Evolutionary conservation across 2,888 invertebrate genomes (phyloP), one percentile per base, ranked within the genome.

Genomic region (Orthosia cruda): DNA sequence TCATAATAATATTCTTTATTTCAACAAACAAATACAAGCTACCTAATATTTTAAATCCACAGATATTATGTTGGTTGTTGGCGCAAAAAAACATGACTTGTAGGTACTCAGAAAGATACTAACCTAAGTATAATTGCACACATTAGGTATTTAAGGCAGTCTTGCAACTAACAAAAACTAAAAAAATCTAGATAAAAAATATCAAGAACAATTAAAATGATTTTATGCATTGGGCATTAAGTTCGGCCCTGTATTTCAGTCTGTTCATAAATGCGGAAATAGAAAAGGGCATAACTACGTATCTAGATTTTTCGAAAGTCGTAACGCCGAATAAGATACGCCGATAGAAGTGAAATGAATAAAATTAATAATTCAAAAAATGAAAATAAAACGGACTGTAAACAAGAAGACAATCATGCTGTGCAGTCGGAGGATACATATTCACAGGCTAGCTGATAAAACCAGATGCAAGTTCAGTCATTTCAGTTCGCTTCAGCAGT

Each of bases 231-330:
- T 1, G 20, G n/a, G 11, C 26, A 47, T 18, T 18, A 58, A 75
- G 58, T 77, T n/a, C 64, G 54, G 32, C 32, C 7, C 32, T 32
- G 54, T n/a, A 76, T 71, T 71, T 55, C 49, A 40, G 65, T 13
- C 55, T 26, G 9, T 20, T 50, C 13, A 32, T 11, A 16, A 16
- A 52, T 16, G 32, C 69, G n/a, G 45, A 20, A 58, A 63, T 52
- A 20, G 16, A 63, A 74, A 69, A 62, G 13, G 23, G 32, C 45
- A 58, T 74, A 69, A 52, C 69, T 52, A n/a, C 16, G 20, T 54
- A 47, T 52, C 26, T 50, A 2, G 13, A 50, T 40, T 9, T 40
- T 40, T 40, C 9, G 9, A 40, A 40, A 40, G 7, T 40, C 40
- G 40, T 40, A 40, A 40, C 40, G 40, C 40, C 40, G 9, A 40